Conservation (phyloP, 1,140 invertebrate genomes). For the Patella vulgata region DNA sequence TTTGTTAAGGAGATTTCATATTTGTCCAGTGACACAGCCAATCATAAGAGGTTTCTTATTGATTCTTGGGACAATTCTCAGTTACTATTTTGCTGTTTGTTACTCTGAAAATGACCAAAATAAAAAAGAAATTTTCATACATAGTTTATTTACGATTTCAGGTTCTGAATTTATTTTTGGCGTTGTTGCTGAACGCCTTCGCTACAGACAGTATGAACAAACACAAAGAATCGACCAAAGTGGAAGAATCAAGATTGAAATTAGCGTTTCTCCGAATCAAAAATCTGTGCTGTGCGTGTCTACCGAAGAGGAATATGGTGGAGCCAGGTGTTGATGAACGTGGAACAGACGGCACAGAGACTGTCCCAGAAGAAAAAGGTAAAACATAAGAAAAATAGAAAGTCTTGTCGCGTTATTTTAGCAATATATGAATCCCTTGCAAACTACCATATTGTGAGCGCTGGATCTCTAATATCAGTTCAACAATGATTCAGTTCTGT, state of each 20-base stretch:
- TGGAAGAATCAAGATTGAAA: conserved; percentile 44
- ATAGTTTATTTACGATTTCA: conserved; percentile 59
- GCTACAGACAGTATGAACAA: conserved; percentile 79
- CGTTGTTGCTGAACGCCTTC: conserved; percentile 97
- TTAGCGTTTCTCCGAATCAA: conserved; percentile 43
- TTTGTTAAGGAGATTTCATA: too few species aligned
- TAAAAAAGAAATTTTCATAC: neutral
- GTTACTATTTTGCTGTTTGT: too few species aligned
- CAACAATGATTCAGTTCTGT: too few species aligned
- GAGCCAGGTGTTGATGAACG: conserved; percentile 83
- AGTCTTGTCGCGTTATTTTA: too few species aligned
- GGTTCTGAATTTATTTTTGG: conserved; percentile 99
- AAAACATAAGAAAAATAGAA: too few species aligned
- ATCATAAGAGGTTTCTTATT: too few species aligned
- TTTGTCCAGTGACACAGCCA: too few species aligned
- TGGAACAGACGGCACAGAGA: conserved; percentile 28
- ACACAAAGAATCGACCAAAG: conserved; percentile 78
- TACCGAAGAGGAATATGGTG: conserved; percentile 82
- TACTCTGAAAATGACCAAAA: conserved; percentile 2
- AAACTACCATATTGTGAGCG: too few species aligned
- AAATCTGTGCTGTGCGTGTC: conserved; percentile 46
- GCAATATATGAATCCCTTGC: too few species aligned
- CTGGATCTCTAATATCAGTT: too few species aligned
- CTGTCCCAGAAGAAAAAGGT: too few species aligned
- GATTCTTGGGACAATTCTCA: too few species aligned